phyloP scores from a whole-genome alignment of 37 sponge, comb jelly and placozoan genomes.

The Halichondria panicea region DNA sequence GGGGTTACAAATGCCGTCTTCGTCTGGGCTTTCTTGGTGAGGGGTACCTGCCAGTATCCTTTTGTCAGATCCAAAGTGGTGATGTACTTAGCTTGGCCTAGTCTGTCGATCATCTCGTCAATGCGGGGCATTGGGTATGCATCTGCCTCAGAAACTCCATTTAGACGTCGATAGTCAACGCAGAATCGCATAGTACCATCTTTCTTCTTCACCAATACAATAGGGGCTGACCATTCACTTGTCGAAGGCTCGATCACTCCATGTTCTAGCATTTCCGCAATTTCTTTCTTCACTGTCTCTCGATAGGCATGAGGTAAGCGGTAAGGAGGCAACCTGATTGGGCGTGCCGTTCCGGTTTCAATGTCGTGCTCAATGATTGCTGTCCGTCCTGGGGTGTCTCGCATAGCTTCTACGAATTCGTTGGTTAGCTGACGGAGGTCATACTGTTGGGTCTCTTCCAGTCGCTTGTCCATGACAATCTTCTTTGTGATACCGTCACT shows the following conservation, averaged over 20 bases:
- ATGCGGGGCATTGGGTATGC: constrained; percentile 61
- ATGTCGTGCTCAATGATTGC: constrained; percentile 31
- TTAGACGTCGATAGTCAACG: constrained; percentile 65
- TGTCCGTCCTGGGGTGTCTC: too few relatives aligned
- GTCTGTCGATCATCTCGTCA: constrained; percentile 40
- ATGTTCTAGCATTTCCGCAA: constrained; percentile 31
- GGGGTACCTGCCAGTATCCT: constrained; percentile 71
- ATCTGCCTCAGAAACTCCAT: constrained; percentile 50
- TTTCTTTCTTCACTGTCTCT: constrained; percentile 8
- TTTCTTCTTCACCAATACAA: constrained; percentile 63
- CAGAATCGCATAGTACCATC: constrained; percentile 59
- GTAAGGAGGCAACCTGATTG: constrained; percentile 43
- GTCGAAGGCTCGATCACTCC: constrained; percentile 38
- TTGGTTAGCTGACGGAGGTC: too few relatives aligned
- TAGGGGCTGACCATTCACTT: constrained; percentile 59
- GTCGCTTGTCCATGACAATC: too few relatives aligned
- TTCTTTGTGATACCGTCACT: too few relatives aligned
- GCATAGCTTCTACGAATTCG: too few relatives aligned
- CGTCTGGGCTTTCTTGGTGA: constrained; percentile 14
- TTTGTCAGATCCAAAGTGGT: constrained; percentile 51
- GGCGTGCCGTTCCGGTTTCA: constrained; percentile 30
- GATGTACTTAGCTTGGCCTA: constrained; percentile 35
- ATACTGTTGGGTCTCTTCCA: too few relatives aligned
- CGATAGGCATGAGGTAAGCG: constrained; percentile 29
- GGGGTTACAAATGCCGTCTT: constrained; percentile 65